Conservation (phyloP, 2,113 vertebrate genomes). For the Brienomyrus longianalis region DNA sequence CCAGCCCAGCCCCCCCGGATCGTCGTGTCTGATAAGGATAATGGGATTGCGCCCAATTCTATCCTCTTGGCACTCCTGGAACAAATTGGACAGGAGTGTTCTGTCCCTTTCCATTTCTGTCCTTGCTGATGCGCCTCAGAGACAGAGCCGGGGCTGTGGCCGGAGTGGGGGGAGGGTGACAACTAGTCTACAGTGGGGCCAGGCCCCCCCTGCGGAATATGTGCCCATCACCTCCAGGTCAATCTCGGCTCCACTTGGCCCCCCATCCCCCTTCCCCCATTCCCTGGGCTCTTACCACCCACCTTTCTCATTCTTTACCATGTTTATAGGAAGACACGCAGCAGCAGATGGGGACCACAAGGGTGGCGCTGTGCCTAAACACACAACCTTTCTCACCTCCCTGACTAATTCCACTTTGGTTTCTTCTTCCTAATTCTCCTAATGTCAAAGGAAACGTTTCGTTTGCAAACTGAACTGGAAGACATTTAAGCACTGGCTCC, state of each 20-base stretch:
- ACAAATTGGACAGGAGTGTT: constrained; percentile 64
- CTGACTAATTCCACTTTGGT: constrained; percentile 41
- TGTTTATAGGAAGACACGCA: constrained; percentile 49
- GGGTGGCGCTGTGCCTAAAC: not conserved
- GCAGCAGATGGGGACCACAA: constrained; percentile 40
- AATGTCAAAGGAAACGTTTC: not conserved
- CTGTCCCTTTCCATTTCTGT: constrained; percentile 62
- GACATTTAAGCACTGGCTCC: not conserved
- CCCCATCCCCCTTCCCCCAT: not conserved
- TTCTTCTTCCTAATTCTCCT: constrained; percentile 47
- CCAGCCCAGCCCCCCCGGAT: constrained; percentile 63
- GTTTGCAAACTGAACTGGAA: not conserved
- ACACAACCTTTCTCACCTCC: constrained; percentile 41
- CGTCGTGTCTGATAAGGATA: constrained; percentile 72
- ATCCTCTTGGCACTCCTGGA: constrained; percentile 56
- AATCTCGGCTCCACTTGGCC: not conserved
- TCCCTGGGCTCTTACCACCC: constrained; percentile 5
- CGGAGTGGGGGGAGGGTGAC: not conserved
- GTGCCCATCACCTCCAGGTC: not conserved
- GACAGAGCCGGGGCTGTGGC: constrained; percentile 18
- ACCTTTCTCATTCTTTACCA: constrained; percentile 46
- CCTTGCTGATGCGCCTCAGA: constrained; percentile 28
- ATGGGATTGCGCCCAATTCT: constrained; percentile 68
- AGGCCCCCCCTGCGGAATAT: not conserved
- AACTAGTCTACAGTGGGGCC: constrained; percentile 6